phyloP scores from a whole-genome alignment of 2,888 invertebrate species.

The Eristalis tenax region DNA sequence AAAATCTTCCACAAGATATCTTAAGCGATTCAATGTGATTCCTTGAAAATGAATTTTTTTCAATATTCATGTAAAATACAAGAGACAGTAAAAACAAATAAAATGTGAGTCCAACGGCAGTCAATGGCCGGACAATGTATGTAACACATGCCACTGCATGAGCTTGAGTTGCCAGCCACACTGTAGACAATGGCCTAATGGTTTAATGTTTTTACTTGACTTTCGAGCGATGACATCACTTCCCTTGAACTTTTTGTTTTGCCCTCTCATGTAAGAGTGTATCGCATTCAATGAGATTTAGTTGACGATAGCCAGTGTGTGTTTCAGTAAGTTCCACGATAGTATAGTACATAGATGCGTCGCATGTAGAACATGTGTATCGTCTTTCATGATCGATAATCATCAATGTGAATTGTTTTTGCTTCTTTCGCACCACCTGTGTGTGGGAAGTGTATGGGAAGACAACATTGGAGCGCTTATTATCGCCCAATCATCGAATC shows the following conservation, averaged over 20 bases:
- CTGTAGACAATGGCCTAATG: not conserved
- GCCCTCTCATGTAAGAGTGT: slow-evolving; percentile 27
- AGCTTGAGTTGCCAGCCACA: slow-evolving; percentile 38
- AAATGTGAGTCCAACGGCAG: slow-evolving; percentile 39
- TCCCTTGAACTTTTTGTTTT: slow-evolving; percentile 60
- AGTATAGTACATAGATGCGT: not conserved
- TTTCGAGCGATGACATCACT: slow-evolving; percentile 68
- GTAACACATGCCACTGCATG: not conserved
- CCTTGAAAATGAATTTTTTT: slow-evolving; percentile 36
- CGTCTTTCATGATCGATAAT: slow-evolving; percentile 10
- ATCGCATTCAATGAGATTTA: slow-evolving; percentile 18
- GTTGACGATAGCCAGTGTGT: slow-evolving; percentile 40
- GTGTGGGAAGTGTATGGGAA: no score
- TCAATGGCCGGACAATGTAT: slow-evolving; percentile 31
- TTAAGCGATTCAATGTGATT: slow-evolving; percentile 50
- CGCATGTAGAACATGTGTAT: slow-evolving; percentile 25
- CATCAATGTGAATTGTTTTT: slow-evolving; percentile 22
- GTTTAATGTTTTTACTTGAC: slow-evolving; percentile 34
- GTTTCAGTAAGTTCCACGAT: not conserved
- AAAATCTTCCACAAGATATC: slow-evolving; percentile 16
- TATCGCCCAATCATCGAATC: not conserved
- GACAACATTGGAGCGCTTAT: not conserved
- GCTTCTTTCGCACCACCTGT: not conserved
- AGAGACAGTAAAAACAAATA: not conserved
- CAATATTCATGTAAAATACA: slow-evolving; percentile 14